phyloP scores from a whole-genome alignment of 1,140 invertebrate species.

The Temnothorax longispinosus region DNA sequence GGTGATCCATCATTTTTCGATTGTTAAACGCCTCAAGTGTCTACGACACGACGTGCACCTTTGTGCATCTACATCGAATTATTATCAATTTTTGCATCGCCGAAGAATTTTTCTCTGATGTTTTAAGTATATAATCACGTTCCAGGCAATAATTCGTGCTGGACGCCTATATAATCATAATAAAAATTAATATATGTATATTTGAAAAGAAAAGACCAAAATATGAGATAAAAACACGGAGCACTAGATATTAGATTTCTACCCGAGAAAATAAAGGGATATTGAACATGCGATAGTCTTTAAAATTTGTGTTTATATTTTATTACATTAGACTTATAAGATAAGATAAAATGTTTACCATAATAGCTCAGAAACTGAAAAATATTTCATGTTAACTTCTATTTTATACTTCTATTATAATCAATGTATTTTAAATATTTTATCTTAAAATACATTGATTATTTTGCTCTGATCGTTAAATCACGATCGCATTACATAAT shows the following conservation, averaged over 20 bases:
- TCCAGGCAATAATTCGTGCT: neutral
- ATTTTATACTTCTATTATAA: neutral
- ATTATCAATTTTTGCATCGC: neutral
- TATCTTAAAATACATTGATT: neutral
- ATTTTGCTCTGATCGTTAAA: neutral
- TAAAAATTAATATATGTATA: neutral
- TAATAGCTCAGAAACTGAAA: neutral
- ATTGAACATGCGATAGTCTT: neutral
- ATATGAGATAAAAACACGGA: neutral
- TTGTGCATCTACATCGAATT: neutral
- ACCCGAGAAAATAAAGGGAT: neutral
- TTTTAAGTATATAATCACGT: neutral
- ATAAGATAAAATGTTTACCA: neutral
- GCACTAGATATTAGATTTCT: neutral
- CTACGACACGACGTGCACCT: neutral
- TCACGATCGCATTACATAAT: neutral
- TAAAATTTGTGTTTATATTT: neutral
- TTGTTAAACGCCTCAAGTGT: slow-evolving; percentile 23
- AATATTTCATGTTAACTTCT: neutral
- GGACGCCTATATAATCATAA: neutral
- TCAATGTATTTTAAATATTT: neutral
- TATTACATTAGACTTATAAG: neutral
- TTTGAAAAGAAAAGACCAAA: neutral
- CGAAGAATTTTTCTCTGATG: neutral
- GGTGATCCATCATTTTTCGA: slow-evolving; percentile 64